Conservation (phyloP, 1,140 invertebrate species). For the Plodia interpunctella region DNA sequence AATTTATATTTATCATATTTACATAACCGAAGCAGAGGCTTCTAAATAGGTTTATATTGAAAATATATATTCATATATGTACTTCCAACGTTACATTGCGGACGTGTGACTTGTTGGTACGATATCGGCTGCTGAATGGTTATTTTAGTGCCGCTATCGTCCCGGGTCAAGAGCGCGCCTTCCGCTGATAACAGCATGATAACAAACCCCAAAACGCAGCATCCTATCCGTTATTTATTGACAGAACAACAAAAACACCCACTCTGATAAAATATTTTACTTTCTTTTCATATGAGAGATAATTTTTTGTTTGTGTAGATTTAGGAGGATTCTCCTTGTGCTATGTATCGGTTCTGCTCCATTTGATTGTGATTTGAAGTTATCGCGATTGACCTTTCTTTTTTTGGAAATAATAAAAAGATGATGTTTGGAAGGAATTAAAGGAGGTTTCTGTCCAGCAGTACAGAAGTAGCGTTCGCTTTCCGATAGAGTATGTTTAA, state of each 20-base stretch:
- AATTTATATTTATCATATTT: no score
- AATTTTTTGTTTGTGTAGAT: constrained; percentile 38
- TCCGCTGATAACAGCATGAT: constrained; percentile 51
- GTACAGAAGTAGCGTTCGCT: no score
- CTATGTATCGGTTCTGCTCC: neutral
- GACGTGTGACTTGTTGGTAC: constrained; percentile 7
- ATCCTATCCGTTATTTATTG: constrained; percentile 50
- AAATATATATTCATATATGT: no score
- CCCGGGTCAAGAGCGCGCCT: constrained; percentile 68
- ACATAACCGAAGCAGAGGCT: no score
- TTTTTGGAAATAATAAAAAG: no score
- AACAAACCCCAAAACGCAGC: constrained; percentile 48
- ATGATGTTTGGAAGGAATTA: no score
- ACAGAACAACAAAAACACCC: constrained; percentile 30
- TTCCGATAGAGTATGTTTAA: no score
- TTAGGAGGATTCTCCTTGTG: neutral
- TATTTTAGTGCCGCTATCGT: constrained; percentile 54
- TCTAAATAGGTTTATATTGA: no score
- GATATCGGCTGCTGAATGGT: constrained; percentile 30
- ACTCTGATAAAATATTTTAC: neutral
- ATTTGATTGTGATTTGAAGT: neutral
- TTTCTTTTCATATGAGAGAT: constrained; percentile 15
- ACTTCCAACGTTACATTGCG: neutral
- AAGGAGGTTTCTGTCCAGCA: no score
- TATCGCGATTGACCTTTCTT: no score